phyloP scores from a whole-genome alignment of 2,888 invertebrate genomes.

The Drosophila putrida region DNA sequence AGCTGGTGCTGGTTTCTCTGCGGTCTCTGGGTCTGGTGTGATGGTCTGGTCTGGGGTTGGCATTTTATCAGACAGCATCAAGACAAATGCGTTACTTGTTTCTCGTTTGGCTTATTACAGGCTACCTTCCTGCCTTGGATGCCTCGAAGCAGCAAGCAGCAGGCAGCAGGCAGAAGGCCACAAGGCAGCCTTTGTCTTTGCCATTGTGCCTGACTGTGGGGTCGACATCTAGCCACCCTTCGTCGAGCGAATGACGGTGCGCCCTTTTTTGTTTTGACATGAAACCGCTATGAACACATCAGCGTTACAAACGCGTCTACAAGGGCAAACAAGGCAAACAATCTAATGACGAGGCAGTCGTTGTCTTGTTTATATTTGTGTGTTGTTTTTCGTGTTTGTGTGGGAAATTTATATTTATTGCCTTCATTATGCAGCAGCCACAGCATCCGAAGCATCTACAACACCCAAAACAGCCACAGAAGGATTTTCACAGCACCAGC shows the following conservation, averaged over 20 bases:
- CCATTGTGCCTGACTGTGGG: slow-evolving; percentile 16
- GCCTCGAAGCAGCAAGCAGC: not conserved
- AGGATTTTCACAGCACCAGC: slow-evolving; percentile 6
- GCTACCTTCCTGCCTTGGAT: slow-evolving; percentile 65
- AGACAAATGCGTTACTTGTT: slow-evolving; percentile 82
- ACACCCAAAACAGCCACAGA: slow-evolving; percentile 27
- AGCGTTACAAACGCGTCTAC: slow-evolving; percentile 79
- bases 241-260: slow-evolving; percentile 9
- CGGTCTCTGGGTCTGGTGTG: slow-evolving; percentile 24
- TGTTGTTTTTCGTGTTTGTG: slow-evolving; percentile 52
- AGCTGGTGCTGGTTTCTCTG: slow-evolving; percentile 29
- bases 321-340: slow-evolving; percentile 74
- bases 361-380: slow-evolving; percentile 58
- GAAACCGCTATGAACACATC: slow-evolving; percentile 85
- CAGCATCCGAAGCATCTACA: slow-evolving; percentile 44
- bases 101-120: slow-evolving; percentile 81
- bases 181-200: slow-evolving; percentile 14
- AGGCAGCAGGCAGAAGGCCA: slow-evolving; percentile 5
- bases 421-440: slow-evolving; percentile 76
- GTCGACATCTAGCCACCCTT: slow-evolving; percentile 28
- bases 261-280: slow-evolving; percentile 85
- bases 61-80: slow-evolving; percentile 78
- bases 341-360: slow-evolving; percentile 71
- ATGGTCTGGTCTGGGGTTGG: slow-evolving; percentile 20
- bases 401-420: slow-evolving; percentile 82